Evolutionary conservation across 1,140 invertebrate genomes (phyloP).

Genomic region (Formica exsecta): DNA sequence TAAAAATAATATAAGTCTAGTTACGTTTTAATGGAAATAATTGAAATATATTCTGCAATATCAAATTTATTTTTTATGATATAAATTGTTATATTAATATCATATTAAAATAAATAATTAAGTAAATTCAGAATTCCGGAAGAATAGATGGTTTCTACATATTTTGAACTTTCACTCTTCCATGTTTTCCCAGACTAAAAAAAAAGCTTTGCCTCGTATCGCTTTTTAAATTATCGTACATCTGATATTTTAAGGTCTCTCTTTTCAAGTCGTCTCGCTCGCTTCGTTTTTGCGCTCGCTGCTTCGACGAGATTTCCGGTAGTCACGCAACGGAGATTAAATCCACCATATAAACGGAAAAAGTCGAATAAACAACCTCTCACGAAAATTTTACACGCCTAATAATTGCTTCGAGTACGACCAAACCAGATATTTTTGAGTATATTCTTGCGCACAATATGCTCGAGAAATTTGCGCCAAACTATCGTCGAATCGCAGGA

Average conservation of each 20-base stretch:
- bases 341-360: slow-evolving; percentile 22
- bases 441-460: not conserved
- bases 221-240: slow-evolving; percentile 10
- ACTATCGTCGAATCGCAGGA: not conserved
- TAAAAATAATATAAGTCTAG: not conserved
- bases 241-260: slow-evolving; percentile 28
- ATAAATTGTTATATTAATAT: not conserved
- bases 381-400: slow-evolving; percentile 8
- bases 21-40: not conserved
- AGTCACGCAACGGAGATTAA: slow-evolving; percentile 66
- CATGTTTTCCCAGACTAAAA: not conserved
- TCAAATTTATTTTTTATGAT: not conserved
- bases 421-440: slow-evolving; percentile 13
- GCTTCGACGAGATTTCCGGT: slow-evolving; percentile 45
- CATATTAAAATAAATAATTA: slow-evolving; percentile 5
- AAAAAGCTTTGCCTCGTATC: not conserved
- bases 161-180: not conserved
- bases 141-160: not conserved
- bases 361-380: slow-evolving; percentile 27
- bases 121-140: not conserved
- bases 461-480: slow-evolving; percentile 24
- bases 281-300: not conserved
- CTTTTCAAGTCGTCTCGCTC: not conserved
- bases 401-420: slow-evolving; percentile 39
- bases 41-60: not conserved